These are phyloP conservation scores for Tinea semifulvella DNA, from an alignment of 2,888 invertebrate species.

Conservation along the genomic window DNA sequence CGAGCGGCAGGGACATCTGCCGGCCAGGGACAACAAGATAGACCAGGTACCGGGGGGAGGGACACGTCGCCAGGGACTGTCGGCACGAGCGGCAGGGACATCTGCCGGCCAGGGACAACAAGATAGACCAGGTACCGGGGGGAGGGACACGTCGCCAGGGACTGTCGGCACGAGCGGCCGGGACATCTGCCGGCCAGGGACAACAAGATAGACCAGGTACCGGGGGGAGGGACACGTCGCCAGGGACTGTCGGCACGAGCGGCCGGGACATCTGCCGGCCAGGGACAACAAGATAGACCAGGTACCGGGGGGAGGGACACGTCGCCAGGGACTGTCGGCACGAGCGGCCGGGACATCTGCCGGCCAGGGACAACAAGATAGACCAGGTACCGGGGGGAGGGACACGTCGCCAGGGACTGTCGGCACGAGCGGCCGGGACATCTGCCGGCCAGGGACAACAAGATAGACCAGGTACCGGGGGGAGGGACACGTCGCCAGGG, in stretches of 20 bases:
- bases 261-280: too few species aligned
- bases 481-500: conserved; percentile 96
- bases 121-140: too few species aligned
- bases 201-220: too few species aligned
- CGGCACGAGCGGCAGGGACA: conserved; percentile 83
- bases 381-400: conserved; percentile 99
- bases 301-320: conserved; percentile 99
- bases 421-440: too few species aligned
- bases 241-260: conserved; percentile 95
- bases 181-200: too few species aligned
- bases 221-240: conserved; percentile 98
- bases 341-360: too few species aligned
- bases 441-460: too few species aligned
- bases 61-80: conserved; percentile 71
- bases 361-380: too few species aligned
- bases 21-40: conserved; percentile 59
- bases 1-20: conserved; percentile 78
- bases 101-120: conserved; percentile 63
- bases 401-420: conserved; percentile 98
- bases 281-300: too few species aligned
- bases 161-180: too few species aligned
- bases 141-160: conserved; percentile 78
- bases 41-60: conserved; percentile 76
- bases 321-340: conserved; percentile 97
- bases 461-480: too few species aligned